These are phyloP conservation scores for Crypturellus tataupa DNA, from an alignment of 2,797 vertebrate genomes.

Conservation along the genomic window DNA sequence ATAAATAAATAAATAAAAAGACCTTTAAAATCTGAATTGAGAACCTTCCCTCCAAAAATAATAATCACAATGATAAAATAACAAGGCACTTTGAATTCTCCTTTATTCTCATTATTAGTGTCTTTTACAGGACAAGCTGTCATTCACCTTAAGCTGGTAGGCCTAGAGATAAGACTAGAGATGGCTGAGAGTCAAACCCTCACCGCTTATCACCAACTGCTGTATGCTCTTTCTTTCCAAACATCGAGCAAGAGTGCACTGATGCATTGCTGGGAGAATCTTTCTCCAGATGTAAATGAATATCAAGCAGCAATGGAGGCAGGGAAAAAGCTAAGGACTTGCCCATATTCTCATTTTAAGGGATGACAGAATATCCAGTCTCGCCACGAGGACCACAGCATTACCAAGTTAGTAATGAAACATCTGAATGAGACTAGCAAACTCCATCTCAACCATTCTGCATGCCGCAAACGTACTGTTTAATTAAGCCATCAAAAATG, in stretches of 20 bases:
- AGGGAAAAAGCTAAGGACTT: neutral
- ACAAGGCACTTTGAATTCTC: neutral
- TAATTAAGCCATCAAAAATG: constrained; percentile 47
- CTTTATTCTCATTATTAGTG: neutral
- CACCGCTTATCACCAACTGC: neutral
- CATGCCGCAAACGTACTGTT: constrained; percentile 19
- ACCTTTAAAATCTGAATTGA: neutral
- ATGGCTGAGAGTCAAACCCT: neutral
- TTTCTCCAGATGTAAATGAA: neutral
- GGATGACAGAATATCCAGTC: neutral
- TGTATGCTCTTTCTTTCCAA: neutral
- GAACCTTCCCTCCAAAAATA: neutral
- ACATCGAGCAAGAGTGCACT: neutral
- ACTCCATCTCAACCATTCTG: constrained; percentile 1
- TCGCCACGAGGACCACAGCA: neutral
- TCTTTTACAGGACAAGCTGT: neutral
- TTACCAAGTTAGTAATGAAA: neutral
- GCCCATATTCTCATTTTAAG: neutral
- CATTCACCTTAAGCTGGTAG: neutral
- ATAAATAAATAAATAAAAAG: rapidly evolving
- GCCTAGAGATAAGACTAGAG: neutral
- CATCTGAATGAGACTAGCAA: neutral
- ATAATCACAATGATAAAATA: neutral
- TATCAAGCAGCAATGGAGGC: neutral
- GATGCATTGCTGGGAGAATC: neutral